These are phyloP conservation scores for Oplegnathus fasciatus DNA, from an alignment of 2,113 vertebrate genomes.

Conservation along the genomic window DNA sequence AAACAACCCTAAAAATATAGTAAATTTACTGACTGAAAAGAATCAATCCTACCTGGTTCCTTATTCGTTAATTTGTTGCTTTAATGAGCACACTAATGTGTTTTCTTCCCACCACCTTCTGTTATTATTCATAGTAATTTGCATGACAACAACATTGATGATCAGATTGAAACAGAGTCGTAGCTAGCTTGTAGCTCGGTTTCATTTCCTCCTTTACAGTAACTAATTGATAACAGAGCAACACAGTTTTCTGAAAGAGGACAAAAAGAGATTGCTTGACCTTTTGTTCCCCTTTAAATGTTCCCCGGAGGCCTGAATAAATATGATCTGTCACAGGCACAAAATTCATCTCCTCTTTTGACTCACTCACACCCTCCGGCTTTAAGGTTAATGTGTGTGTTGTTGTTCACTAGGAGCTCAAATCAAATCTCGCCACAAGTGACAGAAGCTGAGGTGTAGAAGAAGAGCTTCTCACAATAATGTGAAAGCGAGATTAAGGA, in stretches of 20 bases:
- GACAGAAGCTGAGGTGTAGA: background rate
- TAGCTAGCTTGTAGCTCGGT: background rate
- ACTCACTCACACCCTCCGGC: background rate
- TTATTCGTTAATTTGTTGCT: background rate
- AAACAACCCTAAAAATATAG: background rate
- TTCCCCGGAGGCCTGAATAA: slow-evolving; percentile 40
- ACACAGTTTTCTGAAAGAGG: background rate
- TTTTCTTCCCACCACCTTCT: background rate
- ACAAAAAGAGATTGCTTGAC: slow-evolving; percentile 37
- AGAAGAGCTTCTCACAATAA: too few relatives aligned
- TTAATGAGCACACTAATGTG: background rate
- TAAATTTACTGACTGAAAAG: background rate
- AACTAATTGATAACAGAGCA: slow-evolving; percentile 3
- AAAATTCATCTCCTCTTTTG: slow-evolving; percentile 27
- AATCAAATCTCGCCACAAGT: slow-evolving; percentile 4
- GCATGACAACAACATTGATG: background rate
- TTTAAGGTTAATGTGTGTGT: slow-evolving; percentile 10
- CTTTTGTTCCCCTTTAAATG: slow-evolving; percentile 39
- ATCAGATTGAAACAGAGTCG: background rate
- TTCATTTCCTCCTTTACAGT: background rate
- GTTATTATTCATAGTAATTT: background rate
- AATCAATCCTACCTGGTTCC: too few relatives aligned
- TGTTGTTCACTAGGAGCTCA: background rate
- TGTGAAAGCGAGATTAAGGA: background rate
- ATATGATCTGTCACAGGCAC: slow-evolving; percentile 21